Evolutionary conservation across 2,797 vertebrate species (phyloP).

Genomic region (Coreius guichenoti): DNA sequence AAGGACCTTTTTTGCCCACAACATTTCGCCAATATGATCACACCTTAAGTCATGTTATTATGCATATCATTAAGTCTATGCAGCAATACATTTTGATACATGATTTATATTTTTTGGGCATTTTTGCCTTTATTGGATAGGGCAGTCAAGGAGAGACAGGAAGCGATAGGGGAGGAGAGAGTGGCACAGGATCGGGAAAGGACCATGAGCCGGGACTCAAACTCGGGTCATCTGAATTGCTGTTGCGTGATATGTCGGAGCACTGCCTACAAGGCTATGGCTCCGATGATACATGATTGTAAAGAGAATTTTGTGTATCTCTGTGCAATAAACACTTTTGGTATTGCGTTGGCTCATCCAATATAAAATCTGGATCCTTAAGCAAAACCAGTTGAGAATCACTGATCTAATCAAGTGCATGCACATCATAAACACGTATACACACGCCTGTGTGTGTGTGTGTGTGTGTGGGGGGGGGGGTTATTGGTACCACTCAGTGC

Average conservation of each 20-base stretch:
- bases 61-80: background rate
- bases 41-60: constrained; percentile 1
- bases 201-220: background rate
- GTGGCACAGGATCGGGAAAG: background rate
- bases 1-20: background rate
- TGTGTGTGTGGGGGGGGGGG: background rate
- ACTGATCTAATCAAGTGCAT: background rate
- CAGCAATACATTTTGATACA: background rate
- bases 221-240: background rate
- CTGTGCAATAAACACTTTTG: background rate
- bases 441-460: background rate
- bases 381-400: constrained; percentile 20
- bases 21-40: too few relatives aligned
- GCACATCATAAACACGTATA: constrained; percentile 41
- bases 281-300: background rate
- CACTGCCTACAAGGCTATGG: background rate
- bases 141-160: background rate
- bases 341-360: background rate
- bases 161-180: too few relatives aligned
- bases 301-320: background rate
- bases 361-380: constrained; percentile 14
- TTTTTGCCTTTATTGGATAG: background rate
- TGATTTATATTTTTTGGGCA: background rate
- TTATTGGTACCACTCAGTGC: constrained; percentile 51
- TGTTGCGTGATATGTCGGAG: background rate